phyloP scores from a whole-genome alignment of 2,113 vertebrate species.

The Trinectes maculatus region DNA sequence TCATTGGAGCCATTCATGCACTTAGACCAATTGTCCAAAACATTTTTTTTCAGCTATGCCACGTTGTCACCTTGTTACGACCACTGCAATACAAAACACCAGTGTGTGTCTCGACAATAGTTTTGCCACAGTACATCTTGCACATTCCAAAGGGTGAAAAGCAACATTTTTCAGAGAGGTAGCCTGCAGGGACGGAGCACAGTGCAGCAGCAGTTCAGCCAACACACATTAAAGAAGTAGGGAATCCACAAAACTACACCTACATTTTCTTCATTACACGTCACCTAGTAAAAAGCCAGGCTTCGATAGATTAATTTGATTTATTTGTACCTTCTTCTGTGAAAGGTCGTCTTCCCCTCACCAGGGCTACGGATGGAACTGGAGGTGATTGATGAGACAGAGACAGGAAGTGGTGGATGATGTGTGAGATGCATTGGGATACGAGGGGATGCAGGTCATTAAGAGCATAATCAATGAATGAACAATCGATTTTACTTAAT shows the following conservation, averaged over 20 bases:
- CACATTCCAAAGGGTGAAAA: slow-evolving; percentile 33
- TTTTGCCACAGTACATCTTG: slow-evolving; percentile 39
- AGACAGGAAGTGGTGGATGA: slow-evolving; percentile 80
- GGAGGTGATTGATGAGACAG: slow-evolving; percentile 78
- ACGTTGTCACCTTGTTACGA: slow-evolving; percentile 45
- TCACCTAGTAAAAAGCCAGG: slow-evolving; percentile 28
- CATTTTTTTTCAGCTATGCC: no score
- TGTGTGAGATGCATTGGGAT: slow-evolving; percentile 50
- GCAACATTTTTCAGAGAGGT: slow-evolving; percentile 25
- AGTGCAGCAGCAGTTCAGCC: slow-evolving; percentile 31
- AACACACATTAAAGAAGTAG: slow-evolving; percentile 35
- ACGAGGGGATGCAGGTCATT: slow-evolving; percentile 27
- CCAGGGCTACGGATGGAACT: slow-evolving; percentile 89
- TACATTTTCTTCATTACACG: slow-evolving; percentile 1
- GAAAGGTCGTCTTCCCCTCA: slow-evolving; percentile 90
- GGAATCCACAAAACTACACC: slow-evolving; percentile 13
- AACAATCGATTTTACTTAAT: slow-evolving; percentile 14
- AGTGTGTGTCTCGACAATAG: slow-evolving; percentile 15
- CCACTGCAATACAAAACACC: slow-evolving; percentile 44
- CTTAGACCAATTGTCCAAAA: not conserved
- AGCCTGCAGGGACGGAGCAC: slow-evolving; percentile 42
- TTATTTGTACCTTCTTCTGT: slow-evolving; percentile 93
- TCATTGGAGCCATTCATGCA: no score
- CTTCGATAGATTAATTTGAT: slow-evolving; percentile 28
- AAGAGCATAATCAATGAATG: slow-evolving; percentile 37